Evolutionary conservation across 2,888 invertebrate genomes (phyloP), one percentile per base, ranked within the genome.

Genomic region (Clunio marinus): DNA sequence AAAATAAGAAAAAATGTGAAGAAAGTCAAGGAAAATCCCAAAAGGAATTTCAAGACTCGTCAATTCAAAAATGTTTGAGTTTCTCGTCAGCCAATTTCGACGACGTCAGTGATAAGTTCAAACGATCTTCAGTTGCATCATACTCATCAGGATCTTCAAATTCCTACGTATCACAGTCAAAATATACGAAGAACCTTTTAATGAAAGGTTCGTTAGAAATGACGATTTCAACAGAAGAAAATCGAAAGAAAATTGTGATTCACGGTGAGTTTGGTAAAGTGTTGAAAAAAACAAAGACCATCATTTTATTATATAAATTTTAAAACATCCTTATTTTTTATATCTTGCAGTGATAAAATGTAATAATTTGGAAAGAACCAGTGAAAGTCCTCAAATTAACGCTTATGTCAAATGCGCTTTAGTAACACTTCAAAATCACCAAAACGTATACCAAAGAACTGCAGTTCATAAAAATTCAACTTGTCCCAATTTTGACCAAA

Each of bases 311-410:
- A 58, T 20, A 10, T 10, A 28, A 20, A n/a, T 17, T 1, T 5
- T 32, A 22, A 15, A 32, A n/a, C n/a, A n/a, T n/a, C n/a, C n/a
- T 32, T 32, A 32, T 32, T 32, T 32, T 32, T 10, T 41, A n/a
- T n/a, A n/a, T n/a, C n/a, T n/a, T n/a, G 27, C 82, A 91, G 91
- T 92, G 73, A 85, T 89, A 74, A 83, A 88, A 73, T 91, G 91
- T 76, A 84, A 84, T 75, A 89, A 89, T 75, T 81, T 92, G 71
- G 83, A 85, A 73, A 82, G 88, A 71, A 77, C 83, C 15, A 83
- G 84, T 75, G 88, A 87, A 63, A 1, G 22, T 1, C 86, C 84
- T 73, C 82, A 83, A 58, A 85, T 90, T 71, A 90, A 91, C 77
- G 91, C 91, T 70, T 91, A 91, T 77, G 89, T 91, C 24, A 91